Evolutionary conservation across 2,113 vertebrate genomes (phyloP), one percentile per base, ranked within the genome.

Genomic region (Crotalus viridis): DNA sequence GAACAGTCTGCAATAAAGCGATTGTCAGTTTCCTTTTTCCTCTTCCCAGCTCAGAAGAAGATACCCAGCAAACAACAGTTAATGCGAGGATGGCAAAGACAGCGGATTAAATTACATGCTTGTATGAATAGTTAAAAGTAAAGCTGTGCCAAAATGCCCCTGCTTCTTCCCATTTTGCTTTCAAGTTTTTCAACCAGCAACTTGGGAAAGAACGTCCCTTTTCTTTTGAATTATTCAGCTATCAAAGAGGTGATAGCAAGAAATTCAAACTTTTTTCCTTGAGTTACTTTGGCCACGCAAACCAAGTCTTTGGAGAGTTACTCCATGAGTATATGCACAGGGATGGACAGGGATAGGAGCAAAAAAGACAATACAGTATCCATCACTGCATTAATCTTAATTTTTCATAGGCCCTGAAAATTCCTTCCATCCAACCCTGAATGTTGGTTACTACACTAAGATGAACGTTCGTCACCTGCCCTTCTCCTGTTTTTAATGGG

Each of bases 1-100:
- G 91, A 96, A 61, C 93, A 93, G 52, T 93, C 96, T 94, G 61
- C 87, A 93, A 95, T 94, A 94, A 96, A 55, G 28, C 43, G 81
- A 81, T 92, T 96, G 90, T 92, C 94, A 91, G 33, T 86, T 90
- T 90, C 24, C 2, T 57, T 93, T 90, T 93, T 52, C 39, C 24
- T 91, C 92, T 94, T n/a, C 28, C 52, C 86, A 61, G 22, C 28
- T 90, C 92, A 86, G 56, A 86, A 59, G n/a, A 59, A 19, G 69
- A 87, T 6, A 69, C 19, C 4, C 1, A 86, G 0, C 86, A 90
- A 94, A 93, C 43, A 81, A 28, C 24, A 91, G 48, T 33, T 90
- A 61, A 4, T 10, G 39, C 33, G 54, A 3, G 86, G 93, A 33
- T 12, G 59, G 46, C 21, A 55, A 87, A 94, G 87, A 89, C 51